Evolutionary conservation across 2,797 vertebrate species (phyloP).

Genomic region (Limnodromus scolopaceus): DNA sequence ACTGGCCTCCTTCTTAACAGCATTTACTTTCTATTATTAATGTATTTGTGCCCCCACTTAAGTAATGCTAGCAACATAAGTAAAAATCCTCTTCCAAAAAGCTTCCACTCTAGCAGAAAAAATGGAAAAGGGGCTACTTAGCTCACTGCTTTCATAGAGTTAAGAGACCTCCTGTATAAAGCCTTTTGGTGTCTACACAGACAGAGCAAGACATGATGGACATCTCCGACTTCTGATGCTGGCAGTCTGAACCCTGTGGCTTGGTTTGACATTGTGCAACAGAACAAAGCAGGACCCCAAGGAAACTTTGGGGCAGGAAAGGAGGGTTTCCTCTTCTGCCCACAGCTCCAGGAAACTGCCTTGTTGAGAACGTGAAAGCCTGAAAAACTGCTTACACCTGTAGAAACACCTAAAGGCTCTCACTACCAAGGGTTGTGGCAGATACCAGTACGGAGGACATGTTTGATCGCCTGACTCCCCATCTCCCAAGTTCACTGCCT

Average conservation of each 20-base stretch:
- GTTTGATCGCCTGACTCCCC: background rate
- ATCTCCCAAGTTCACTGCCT: background rate
- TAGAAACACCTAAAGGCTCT: background rate
- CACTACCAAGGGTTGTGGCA: background rate
- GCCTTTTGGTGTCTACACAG: background rate
- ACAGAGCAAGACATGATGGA: background rate
- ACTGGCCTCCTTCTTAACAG: background rate
- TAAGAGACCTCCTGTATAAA: background rate
- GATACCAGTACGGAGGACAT: rapidly evolving
- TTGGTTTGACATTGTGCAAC: background rate
- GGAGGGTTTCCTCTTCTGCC: background rate
- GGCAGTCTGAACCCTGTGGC: rapidly evolving
- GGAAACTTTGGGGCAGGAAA: background rate
- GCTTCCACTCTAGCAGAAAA: background rate
- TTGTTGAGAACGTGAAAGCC: background rate
- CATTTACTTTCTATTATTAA: background rate
- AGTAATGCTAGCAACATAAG: background rate
- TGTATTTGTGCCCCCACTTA: background rate
- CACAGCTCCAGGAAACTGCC: background rate
- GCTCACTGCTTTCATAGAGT: background rate
- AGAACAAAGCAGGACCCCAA: background rate
- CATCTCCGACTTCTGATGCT: background rate
- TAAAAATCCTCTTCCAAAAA: background rate
- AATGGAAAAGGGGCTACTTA: background rate
- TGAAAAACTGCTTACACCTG: background rate